These are phyloP conservation scores for Rynchops niger DNA, from an alignment of 2,113 vertebrate genomes.

Conservation along the genomic window DNA sequence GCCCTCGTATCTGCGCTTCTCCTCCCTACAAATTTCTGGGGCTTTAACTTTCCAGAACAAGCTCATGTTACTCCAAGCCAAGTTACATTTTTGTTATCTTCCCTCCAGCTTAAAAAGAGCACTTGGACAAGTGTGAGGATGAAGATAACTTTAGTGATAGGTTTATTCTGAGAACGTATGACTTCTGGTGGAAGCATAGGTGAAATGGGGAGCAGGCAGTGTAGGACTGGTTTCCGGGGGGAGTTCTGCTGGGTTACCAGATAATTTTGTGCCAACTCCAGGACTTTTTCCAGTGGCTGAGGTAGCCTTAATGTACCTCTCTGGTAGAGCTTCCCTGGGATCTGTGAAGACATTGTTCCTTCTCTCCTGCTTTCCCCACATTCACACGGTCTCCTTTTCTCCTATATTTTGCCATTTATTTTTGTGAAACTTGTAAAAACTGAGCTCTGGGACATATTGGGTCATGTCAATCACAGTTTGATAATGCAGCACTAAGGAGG, in stretches of 20 bases:
- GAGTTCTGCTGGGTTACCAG: not conserved
- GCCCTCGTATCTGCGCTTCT: rapidly evolving
- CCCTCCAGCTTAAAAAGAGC: not conserved
- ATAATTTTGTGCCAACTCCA: not conserved
- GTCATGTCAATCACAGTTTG: not conserved
- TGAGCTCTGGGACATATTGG: not conserved
- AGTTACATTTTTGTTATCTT: not conserved
- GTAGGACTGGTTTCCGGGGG: not conserved
- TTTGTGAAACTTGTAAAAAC: not conserved
- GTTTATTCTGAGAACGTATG: not conserved
- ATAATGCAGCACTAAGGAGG: not conserved
- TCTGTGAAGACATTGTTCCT: not conserved
- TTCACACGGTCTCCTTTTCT: not conserved
- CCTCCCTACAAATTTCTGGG: not conserved
- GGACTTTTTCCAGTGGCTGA: not conserved
- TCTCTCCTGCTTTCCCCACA: not conserved
- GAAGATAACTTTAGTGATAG: not conserved
- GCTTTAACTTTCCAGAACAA: not conserved
- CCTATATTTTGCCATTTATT: not conserved
- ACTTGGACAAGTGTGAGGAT: not conserved
- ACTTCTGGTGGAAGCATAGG: rapidly evolving
- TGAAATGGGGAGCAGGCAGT: not conserved
- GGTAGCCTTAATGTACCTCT: not conserved
- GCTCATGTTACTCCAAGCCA: not conserved
- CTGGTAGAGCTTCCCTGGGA: not conserved